A percentile compares a stretch with the other conserved stretches of the same genome.
Conservation (phyloP, 2,888 invertebrate species). For the Hydriomena furcata region DNA sequence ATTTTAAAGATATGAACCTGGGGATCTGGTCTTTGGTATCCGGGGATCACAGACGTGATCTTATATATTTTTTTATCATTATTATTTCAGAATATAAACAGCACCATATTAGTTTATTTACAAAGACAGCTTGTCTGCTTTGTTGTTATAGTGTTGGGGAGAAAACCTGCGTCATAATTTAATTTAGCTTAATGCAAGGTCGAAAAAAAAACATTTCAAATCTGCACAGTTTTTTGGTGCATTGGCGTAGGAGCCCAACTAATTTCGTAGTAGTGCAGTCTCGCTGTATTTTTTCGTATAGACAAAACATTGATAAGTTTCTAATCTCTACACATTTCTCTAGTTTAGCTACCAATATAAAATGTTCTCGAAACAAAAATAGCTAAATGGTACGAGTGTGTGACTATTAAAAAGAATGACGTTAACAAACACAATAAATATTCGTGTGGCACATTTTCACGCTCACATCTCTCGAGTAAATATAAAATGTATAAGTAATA, state of each 20-base stretch:
- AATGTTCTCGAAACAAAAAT: conserved; percentile 17
- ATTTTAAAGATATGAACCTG: too few relatives aligned
- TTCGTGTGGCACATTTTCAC: conserved; percentile 2
- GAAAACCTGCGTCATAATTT: not conserved
- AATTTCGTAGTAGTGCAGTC: too few relatives aligned
- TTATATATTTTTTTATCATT: too few relatives aligned
- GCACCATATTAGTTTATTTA: conserved; percentile 18
- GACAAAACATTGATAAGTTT: too few relatives aligned
- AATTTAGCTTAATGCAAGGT: conserved; percentile 1
- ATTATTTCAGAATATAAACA: conserved; percentile 6
- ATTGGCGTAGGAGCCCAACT: too few relatives aligned
- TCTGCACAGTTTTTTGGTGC: conserved; percentile 2
- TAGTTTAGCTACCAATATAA: too few relatives aligned
- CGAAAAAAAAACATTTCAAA: not conserved
- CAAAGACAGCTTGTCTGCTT: not conserved
- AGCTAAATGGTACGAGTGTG: conserved; percentile 1
- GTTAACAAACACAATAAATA: conserved; percentile 16
- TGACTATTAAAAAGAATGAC: not conserved
- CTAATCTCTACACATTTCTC: too few relatives aligned
- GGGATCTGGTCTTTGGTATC: too few relatives aligned
- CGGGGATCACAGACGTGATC: too few relatives aligned
- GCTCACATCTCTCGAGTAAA: too few relatives aligned
- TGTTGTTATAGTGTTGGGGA: not conserved
- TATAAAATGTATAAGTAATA: conserved; percentile 8
- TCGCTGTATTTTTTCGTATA: too few relatives aligned